Conservation (phyloP, 2,888 invertebrate genomes). For the Agrotis exclamationis region DNA sequence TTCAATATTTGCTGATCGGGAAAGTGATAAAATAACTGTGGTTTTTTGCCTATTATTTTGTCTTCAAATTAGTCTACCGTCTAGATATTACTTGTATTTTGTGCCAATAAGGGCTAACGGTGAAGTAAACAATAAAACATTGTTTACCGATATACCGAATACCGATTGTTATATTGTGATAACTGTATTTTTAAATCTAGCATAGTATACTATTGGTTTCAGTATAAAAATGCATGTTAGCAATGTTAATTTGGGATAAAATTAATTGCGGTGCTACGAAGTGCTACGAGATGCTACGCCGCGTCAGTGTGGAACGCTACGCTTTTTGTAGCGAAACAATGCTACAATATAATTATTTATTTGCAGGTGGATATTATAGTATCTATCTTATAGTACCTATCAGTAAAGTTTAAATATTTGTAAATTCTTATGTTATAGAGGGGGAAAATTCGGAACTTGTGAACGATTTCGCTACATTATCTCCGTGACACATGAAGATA, state of each 20-base stretch:
- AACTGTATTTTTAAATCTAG: slow-evolving; percentile 1
- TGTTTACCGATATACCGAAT: no score
- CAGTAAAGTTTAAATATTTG: neutral
- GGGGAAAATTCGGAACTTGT: neutral
- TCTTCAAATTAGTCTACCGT: neutral
- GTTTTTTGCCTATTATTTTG: neutral
- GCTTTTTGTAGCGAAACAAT: neutral
- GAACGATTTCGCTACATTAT: neutral
- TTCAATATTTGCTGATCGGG: slow-evolving; percentile 46
- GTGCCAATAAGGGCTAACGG: neutral
- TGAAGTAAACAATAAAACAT: no score
- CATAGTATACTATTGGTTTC: neutral
- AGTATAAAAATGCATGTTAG: slow-evolving; percentile 5
- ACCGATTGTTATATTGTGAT: slow-evolving; percentile 15
- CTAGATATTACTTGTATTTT: neutral
- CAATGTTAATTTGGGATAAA: neutral
- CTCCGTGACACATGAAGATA: no score
- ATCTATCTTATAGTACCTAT: no score
- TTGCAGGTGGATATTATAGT: no score
- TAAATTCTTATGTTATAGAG: no score
- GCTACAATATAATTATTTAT: no score
- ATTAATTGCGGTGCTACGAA: slow-evolving; percentile 31
- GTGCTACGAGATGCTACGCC: slow-evolving; percentile 25
- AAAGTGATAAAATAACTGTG: slow-evolving; percentile 20
- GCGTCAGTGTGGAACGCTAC: neutral